A percentile compares a stretch with the other conserved stretches of the same genome.
phyloP scores from a whole-genome alignment of 2,888 invertebrate species.

The Cheilosia pagana region DNA sequence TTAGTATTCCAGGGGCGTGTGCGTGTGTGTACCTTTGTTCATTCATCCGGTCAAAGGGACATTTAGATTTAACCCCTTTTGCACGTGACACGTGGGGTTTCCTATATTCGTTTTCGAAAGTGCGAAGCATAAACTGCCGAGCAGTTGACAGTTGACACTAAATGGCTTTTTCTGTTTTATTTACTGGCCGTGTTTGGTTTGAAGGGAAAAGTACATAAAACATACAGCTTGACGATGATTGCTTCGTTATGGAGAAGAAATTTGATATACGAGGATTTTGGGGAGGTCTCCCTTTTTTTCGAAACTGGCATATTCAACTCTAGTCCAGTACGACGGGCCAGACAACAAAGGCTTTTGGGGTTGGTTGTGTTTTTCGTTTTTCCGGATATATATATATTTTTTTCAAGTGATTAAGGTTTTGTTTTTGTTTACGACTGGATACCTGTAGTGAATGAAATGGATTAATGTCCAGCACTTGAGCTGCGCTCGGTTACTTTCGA shows the following conservation, averaged over 20 bases:
- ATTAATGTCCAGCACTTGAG: neutral
- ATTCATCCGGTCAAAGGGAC: slow-evolving; percentile 68
- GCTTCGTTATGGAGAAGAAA: slow-evolving; percentile 38
- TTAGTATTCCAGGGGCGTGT: slow-evolving; percentile 57
- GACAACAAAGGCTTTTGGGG: slow-evolving; percentile 56
- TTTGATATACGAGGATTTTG: slow-evolving; percentile 41
- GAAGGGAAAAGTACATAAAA: slow-evolving; percentile 25
- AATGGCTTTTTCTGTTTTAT: slow-evolving; percentile 56
- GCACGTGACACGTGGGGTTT: slow-evolving; percentile 62
- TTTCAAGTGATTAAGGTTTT: neutral
- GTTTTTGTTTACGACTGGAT: neutral
- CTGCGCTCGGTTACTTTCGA: neutral
- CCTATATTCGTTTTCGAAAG: slow-evolving; percentile 29
- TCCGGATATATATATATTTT: slow-evolving; percentile 2
- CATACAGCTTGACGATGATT: slow-evolving; percentile 30
- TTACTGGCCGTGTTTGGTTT: slow-evolving; percentile 42
- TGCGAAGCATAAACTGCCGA: slow-evolving; percentile 53
- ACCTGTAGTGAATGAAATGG: neutral
- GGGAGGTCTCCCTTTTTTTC: slow-evolving; percentile 19
- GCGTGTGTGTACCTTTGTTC: slow-evolving; percentile 20
- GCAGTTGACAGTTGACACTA: slow-evolving; percentile 73
- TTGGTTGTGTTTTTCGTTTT: slow-evolving; percentile 2
- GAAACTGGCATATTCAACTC: slow-evolving; percentile 19
- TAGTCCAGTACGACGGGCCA: slow-evolving; percentile 14
- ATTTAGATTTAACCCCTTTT: slow-evolving; percentile 63